phyloP scores from a whole-genome alignment of 2,888 invertebrate species.

The Pristionchus maxplancki region DNA sequence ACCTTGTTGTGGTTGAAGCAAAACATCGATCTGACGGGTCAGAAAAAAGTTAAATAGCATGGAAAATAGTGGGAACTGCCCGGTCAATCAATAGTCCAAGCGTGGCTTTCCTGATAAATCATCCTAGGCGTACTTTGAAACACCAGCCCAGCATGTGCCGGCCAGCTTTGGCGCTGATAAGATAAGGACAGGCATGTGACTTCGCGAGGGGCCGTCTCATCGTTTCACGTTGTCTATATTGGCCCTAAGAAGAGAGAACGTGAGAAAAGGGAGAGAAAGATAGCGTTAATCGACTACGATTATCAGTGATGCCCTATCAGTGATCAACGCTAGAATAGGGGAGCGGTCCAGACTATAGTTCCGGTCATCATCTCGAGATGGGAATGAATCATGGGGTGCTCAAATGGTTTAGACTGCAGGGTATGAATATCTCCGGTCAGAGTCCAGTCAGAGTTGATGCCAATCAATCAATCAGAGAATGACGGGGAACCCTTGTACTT shows the following conservation, averaged over 20 bases:
- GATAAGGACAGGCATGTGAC: constrained; percentile 30
- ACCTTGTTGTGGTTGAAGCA: not conserved
- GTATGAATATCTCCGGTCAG: no score
- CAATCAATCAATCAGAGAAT: no score
- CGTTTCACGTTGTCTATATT: not conserved
- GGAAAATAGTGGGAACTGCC: not conserved
- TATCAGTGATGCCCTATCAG: not conserved
- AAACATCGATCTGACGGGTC: not conserved
- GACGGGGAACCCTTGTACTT: no score
- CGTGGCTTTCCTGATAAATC: not conserved
- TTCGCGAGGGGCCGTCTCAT: not conserved
- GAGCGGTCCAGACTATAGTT: not conserved
- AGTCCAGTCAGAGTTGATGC: no score
- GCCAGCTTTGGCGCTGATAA: not conserved
- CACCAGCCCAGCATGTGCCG: not conserved
- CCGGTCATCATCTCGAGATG: no score
- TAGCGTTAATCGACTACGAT: not conserved
- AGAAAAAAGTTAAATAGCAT: not conserved
- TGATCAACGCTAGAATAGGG: not conserved
- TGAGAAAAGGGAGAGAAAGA: not conserved
- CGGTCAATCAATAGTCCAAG: constrained; percentile 29
- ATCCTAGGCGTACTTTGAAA: constrained; percentile 13
- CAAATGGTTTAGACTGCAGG: no score
- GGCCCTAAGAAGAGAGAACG: no score
- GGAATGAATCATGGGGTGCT: no score